Conservation (phyloP, 2,113 vertebrate species). For the Harpagus bidentatus region DNA sequence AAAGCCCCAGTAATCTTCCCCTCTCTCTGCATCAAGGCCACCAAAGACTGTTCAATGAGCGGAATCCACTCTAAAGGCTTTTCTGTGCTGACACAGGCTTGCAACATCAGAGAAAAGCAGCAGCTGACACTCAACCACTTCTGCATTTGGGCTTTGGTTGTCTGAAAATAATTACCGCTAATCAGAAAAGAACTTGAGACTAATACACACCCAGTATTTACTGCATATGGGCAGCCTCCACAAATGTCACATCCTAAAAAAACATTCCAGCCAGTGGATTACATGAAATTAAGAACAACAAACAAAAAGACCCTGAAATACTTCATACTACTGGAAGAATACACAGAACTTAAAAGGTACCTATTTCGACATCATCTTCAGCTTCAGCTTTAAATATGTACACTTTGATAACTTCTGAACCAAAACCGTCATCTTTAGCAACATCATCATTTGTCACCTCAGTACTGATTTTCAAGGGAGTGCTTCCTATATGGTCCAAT, state of each 20-base stretch:
- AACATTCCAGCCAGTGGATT: neutral
- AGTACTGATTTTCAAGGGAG: constrained; percentile 92
- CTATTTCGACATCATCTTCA: constrained; percentile 98
- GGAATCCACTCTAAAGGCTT: neutral
- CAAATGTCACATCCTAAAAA: neutral
- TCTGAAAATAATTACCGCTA: neutral
- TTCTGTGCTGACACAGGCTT: neutral
- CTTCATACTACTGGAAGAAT: neutral
- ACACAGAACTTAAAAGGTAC: constrained; percentile 59
- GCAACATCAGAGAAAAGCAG: neutral
- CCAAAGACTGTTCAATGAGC: neutral
- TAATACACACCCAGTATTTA: neutral
- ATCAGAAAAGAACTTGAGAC: neutral
- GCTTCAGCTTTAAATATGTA: constrained; percentile 99
- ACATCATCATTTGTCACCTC: constrained; percentile 90
- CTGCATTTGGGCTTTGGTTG: neutral
- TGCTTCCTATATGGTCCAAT: constrained; percentile 89
- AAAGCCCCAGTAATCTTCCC: neutral
- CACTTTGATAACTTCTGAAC: constrained; percentile 98
- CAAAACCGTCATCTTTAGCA: constrained; percentile 89
- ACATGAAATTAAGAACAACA: neutral
- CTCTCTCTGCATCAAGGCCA: neutral
- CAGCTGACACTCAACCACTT: neutral
- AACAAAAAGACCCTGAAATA: neutral
- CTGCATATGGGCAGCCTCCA: neutral